phyloP scores from a whole-genome alignment of 2,888 invertebrate genomes.

The Volucella bombylans region DNA sequence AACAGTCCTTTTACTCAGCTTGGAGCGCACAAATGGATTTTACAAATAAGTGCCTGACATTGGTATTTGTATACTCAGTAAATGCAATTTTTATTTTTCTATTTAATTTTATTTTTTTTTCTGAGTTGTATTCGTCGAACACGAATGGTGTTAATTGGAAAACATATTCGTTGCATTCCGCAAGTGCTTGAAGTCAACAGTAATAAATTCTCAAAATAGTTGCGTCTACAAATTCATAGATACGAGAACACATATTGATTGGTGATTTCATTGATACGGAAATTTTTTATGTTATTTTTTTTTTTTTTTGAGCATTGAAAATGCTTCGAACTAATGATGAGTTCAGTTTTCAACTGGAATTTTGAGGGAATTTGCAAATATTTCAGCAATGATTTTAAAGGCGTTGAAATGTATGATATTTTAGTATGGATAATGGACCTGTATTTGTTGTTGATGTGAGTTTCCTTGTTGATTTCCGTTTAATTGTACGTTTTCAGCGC shows the following conservation, averaged over 20 bases:
- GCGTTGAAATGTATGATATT: not conserved
- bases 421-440: too few relatives aligned
- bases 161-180: slow-evolving; percentile 70
- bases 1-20: slow-evolving; percentile 54
- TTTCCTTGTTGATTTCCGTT: too few relatives aligned
- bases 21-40: slow-evolving; percentile 55
- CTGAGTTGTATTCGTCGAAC: slow-evolving; percentile 36
- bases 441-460: too few relatives aligned
- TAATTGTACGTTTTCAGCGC: too few relatives aligned
- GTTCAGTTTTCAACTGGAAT: not conserved
- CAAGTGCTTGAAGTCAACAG: slow-evolving; percentile 49
- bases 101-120: slow-evolving; percentile 30
- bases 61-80: slow-evolving; percentile 66
- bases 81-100: slow-evolving; percentile 18
- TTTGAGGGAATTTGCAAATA: slow-evolving; percentile 13
- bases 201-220: slow-evolving; percentile 27
- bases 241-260: not conserved
- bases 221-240: slow-evolving; percentile 27
- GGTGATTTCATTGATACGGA: slow-evolving; percentile 5
- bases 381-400: not conserved
- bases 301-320: too few relatives aligned
- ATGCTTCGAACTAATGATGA: not conserved
- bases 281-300: not conserved
- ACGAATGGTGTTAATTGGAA: slow-evolving; percentile 72
- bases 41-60: slow-evolving; percentile 72